Percentiles rank a stretch among this genome's conserved stretches.
These are phyloP conservation scores for Trichoplusia ni DNA, from an alignment of 1,140 invertebrate genomes.

Conservation along the genomic window DNA sequence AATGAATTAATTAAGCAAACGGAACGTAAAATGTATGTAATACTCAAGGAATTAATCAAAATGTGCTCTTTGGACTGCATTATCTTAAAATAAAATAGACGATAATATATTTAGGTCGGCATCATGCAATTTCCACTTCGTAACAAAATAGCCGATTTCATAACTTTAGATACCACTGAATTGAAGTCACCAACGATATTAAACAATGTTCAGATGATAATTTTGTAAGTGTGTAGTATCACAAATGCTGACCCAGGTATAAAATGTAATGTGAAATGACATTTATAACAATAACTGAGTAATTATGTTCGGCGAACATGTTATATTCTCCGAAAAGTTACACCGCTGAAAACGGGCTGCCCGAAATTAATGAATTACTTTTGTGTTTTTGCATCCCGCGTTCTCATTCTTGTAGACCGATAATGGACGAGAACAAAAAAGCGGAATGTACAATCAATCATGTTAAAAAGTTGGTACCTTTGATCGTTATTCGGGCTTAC, in stretches of 20 bases:
- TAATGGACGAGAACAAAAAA: neutral
- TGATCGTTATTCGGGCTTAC: neutral
- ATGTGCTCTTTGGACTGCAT: constrained; percentile 42
- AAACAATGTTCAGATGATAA: neutral
- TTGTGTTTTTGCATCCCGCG: neutral
- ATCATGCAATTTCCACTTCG: constrained; percentile 48
- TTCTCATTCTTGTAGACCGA: neutral
- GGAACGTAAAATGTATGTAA: constrained; percentile 9
- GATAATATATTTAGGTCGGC: constrained; percentile 45
- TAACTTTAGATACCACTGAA: constrained; percentile 18
- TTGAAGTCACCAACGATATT: neutral
- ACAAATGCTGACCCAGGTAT: constrained; percentile 22
- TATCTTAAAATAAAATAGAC: constrained; percentile 18
- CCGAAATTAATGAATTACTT: neutral
- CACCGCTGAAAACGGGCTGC: neutral
- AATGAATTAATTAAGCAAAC: constrained; percentile 24
- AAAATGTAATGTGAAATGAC: constrained; percentile 11
- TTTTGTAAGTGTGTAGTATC: neutral
- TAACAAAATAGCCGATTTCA: constrained; percentile 34
- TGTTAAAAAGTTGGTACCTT: neutral
- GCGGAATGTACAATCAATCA: no score
- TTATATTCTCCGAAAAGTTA: neutral
- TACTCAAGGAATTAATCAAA: neutral
- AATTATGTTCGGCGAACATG: constrained; percentile 7
- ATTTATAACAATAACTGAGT: constrained; percentile 1